A percentile compares a stretch with the other conserved stretches of the same genome.
phyloP scores from a whole-genome alignment of 2,888 invertebrate species.

The Piscicola geometra region DNA sequence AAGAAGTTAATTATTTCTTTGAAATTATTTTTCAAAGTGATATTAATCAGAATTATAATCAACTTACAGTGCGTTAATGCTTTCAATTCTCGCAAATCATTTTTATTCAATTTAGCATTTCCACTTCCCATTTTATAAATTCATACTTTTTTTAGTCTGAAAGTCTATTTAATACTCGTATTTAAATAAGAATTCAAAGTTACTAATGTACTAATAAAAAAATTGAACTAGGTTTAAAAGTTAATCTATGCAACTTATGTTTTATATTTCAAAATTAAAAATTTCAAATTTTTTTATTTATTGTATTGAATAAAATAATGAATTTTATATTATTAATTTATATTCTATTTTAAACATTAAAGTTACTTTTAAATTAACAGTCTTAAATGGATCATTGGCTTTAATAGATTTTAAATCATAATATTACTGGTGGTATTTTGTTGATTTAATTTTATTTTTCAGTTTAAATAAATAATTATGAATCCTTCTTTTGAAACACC shows the following conservation, averaged over 20 bases:
- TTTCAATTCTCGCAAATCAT: constrained; percentile 42
- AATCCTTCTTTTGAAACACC: constrained; percentile 15
- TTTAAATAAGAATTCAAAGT: no score
- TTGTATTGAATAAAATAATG: no score
- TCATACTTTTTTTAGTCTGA: no score
- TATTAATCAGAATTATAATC: neutral
- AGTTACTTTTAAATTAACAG: neutral
- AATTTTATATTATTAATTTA: no score
- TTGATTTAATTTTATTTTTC: neutral
- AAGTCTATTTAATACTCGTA: no score
- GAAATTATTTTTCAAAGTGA: neutral
- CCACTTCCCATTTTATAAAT: constrained; percentile 25
- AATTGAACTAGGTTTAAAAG: no score
- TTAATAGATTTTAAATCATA: neutral
- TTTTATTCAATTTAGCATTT: constrained; percentile 40
- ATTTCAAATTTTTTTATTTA: no score
- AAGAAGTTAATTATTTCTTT: neutral
- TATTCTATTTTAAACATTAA: no score
- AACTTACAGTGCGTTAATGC: constrained; percentile 42
- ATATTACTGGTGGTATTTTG: neutral
- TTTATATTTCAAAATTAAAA: no score
- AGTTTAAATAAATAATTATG: neutral
- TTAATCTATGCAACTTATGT: no score
- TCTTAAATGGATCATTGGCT: neutral
- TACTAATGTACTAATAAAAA: no score